Conservation (phyloP, 1,140 invertebrate genomes). For the Ericerus pela region DNA sequence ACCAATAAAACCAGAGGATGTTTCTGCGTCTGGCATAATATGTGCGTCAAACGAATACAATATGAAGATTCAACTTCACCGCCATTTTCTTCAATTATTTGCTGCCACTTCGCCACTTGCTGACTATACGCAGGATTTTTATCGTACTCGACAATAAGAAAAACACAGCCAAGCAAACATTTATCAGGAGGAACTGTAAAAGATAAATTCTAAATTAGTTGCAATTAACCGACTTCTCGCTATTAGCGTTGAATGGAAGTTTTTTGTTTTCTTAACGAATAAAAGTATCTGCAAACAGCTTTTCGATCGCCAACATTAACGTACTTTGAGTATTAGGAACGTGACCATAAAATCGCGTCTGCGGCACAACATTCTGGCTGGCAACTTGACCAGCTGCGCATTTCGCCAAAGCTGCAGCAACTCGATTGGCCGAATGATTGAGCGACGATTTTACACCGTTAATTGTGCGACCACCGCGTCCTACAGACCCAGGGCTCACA, state of each 20-base stretch:
- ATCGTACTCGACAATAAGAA: constrained; percentile 65
- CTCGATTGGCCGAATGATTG: constrained; percentile 29
- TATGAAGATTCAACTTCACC: constrained; percentile 78
- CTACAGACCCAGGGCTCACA: neutral
- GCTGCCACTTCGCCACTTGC: constrained; percentile 57
- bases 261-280: no score
- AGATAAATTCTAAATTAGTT: constrained; percentile 16
- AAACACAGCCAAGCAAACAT: constrained; percentile 82
- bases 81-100: constrained; percentile 69
- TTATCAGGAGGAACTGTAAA: constrained; percentile 66
- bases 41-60: constrained; percentile 71
- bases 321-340: constrained; percentile 65
- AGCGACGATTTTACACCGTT: constrained; percentile 9
- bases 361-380: constrained; percentile 25
- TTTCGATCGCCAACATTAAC: no score
- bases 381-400: constrained; percentile 28
- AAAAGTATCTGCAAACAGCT: no score
- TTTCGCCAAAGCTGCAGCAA: constrained; percentile 37
- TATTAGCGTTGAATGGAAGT: no score
- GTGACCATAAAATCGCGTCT: constrained; percentile 67
- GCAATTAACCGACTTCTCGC: neutral
- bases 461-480: neutral
- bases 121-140: constrained; percentile 39
- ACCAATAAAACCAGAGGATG: constrained; percentile 75
- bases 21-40: constrained; percentile 76